These are phyloP conservation scores for Aphidoletes aphidimyza DNA, from an alignment of 2,888 invertebrate genomes.

Conservation along the genomic window DNA sequence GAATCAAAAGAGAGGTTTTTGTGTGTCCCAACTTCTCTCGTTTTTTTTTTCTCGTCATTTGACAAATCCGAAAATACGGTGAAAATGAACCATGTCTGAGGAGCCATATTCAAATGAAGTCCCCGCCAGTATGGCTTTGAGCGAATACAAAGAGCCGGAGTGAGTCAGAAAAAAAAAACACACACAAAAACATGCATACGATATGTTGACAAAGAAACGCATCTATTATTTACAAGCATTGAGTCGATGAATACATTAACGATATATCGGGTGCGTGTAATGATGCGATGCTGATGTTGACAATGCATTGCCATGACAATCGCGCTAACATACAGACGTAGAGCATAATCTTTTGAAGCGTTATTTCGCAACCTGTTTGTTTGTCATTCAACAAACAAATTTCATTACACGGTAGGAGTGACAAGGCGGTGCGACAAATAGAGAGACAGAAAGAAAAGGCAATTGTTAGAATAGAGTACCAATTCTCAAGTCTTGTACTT, in stretches of 20 bases:
- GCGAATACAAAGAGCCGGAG: not conserved
- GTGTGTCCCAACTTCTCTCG: not conserved
- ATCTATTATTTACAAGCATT: constrained; percentile 34
- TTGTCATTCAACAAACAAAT: constrained; percentile 43
- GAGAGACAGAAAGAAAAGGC: not conserved
- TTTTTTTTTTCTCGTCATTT: not conserved
- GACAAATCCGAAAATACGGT: not conserved
- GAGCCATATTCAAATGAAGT: constrained; percentile 33
- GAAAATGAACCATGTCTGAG: not conserved
- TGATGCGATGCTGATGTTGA: constrained; percentile 24
- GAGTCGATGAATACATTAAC: constrained; percentile 28
- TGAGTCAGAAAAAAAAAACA: not conserved
- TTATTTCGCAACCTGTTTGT: constrained; percentile 21
- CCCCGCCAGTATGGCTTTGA: not conserved
- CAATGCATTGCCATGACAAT: not conserved
- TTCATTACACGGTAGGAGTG: not conserved
- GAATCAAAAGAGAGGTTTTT: constrained; percentile 3
- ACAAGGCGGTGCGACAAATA: not conserved
- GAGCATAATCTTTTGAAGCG: not conserved
- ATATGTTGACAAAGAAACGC: constrained; percentile 8
- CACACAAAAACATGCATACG: not conserved
- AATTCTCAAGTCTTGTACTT: not conserved
- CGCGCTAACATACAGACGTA: not conserved
- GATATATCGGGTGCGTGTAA: constrained; percentile 27
- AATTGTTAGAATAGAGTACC: not conserved